These are phyloP conservation scores for Trachemys scripta DNA, from an alignment of 2,113 vertebrate species.

Conservation along the genomic window DNA sequence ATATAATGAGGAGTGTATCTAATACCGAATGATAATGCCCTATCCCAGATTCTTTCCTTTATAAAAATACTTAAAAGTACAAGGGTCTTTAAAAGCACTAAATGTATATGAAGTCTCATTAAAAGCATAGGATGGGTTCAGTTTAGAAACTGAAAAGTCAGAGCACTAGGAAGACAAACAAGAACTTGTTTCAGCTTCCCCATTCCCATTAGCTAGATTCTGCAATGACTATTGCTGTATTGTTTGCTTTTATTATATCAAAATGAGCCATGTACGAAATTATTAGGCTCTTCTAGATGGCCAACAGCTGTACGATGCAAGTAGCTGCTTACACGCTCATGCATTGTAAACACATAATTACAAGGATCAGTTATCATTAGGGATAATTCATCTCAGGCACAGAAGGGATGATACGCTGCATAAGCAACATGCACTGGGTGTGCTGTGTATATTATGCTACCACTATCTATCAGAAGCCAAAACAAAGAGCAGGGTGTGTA, in stretches of 20 bases:
- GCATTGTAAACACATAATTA: not conserved
- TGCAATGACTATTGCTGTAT: constrained; percentile 33
- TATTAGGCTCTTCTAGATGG: constrained; percentile 42
- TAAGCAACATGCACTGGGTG: not conserved
- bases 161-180: not conserved
- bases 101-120: not conserved
- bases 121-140: not conserved
- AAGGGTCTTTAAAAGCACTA: not conserved
- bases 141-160: constrained; percentile 15
- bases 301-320: not conserved
- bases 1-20: not conserved
- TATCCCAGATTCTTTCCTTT: not conserved
- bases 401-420: not conserved
- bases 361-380: not conserved
- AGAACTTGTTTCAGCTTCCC: constrained; percentile 27
- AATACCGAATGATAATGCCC: not conserved
- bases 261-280: constrained; percentile 35
- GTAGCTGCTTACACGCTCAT: not conserved
- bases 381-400: not conserved
- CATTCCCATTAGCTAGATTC: constrained; percentile 42
- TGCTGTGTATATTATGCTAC: accelerated
- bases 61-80: not conserved
- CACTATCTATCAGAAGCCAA: accelerated
- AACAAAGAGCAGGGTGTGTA: not conserved
- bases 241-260: constrained; percentile 40